Evolutionary conservation across 2,113 vertebrate species (phyloP).

Genomic region (Mastomys natalensis): DNA sequence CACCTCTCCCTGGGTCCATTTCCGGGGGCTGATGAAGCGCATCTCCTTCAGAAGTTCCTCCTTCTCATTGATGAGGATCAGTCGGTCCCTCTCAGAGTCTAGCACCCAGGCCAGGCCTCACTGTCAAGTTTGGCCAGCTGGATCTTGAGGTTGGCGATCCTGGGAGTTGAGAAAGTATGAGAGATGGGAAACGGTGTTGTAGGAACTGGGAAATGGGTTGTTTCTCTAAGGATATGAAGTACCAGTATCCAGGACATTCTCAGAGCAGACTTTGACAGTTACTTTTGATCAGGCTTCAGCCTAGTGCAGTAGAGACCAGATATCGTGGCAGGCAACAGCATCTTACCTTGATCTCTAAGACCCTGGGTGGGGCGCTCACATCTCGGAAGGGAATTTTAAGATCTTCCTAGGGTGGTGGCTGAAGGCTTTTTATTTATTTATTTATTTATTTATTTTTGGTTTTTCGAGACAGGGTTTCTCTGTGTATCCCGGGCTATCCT

Average conservation of each 20-base stretch:
- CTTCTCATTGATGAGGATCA: conserved; percentile 98
- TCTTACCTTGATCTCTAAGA: not conserved
- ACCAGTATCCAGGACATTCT: not conserved
- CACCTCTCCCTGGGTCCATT: conserved; percentile 91
- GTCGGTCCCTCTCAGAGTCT: conserved; percentile 96
- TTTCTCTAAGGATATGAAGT: not conserved
- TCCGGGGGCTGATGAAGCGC: conserved; percentile 92
- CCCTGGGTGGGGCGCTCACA: not conserved
- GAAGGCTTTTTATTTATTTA: too few species aligned
- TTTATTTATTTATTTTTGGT: too few species aligned
- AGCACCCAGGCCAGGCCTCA: conserved; percentile 97
- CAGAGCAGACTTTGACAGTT: not conserved
- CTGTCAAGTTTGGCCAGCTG: conserved; percentile 97
- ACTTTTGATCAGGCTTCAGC: not conserved
- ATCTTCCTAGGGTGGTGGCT: not conserved
- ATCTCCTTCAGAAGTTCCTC: conserved; percentile 98
- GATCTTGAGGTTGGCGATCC: conserved; percentile 97
- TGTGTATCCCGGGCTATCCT: too few species aligned
- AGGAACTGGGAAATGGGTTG: not conserved
- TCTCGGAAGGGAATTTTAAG: not conserved
- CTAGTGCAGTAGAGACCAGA: not conserved
- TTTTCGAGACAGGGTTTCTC: too few species aligned
- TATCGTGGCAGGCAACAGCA: not conserved
- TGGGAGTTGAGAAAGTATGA: conserved; percentile 73
- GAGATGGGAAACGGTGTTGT: accelerated